Evolutionary conservation across 1,140 invertebrate species (phyloP).

Genomic region (Drosophila serrata): DNA sequence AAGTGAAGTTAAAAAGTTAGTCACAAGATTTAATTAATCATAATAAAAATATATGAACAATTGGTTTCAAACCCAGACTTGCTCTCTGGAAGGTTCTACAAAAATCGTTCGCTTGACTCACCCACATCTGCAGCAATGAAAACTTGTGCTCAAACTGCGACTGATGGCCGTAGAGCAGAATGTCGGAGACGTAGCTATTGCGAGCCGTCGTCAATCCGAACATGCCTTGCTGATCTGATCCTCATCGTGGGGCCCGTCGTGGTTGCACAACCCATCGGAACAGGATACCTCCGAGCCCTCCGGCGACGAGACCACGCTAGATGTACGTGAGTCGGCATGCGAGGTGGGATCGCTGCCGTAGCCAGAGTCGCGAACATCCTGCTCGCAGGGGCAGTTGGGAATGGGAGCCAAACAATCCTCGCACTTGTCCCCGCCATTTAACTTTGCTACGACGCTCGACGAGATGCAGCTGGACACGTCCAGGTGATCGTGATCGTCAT

Average conservation of each 20-base stretch:
- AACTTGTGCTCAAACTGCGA: slow-evolving; percentile 63
- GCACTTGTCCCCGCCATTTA: slow-evolving; percentile 46
- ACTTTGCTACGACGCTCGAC: slow-evolving; percentile 38
- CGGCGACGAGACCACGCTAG: slow-evolving; percentile 91
- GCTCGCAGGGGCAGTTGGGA: slow-evolving; percentile 85
- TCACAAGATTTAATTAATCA: neutral
- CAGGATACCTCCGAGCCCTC: slow-evolving; percentile 93
- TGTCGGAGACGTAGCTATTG: slow-evolving; percentile 59
- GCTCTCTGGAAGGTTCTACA: neutral
- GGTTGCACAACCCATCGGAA: slow-evolving; percentile 93
- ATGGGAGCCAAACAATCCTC: slow-evolving; percentile 66
- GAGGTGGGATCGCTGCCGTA: slow-evolving; percentile 90
- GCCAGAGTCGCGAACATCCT: slow-evolving; percentile 90
- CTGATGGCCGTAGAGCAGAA: slow-evolving; percentile 44
- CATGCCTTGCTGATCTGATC: slow-evolving; percentile 44
- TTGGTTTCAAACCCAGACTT: neutral
- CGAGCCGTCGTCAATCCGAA: slow-evolving; percentile 30
- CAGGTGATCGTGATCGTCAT: slow-evolving; percentile 48
- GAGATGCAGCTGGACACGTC: slow-evolving; percentile 47
- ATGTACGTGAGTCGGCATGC: slow-evolving; percentile 88
- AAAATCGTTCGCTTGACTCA: slow-evolving; percentile 50
- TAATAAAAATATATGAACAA: neutral
- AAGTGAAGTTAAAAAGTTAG: neutral
- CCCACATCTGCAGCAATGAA: slow-evolving; percentile 85
- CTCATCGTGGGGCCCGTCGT: slow-evolving; percentile 85